phyloP scores from a whole-genome alignment of 2,888 invertebrate species.

The Drosophila monieri region DNA sequence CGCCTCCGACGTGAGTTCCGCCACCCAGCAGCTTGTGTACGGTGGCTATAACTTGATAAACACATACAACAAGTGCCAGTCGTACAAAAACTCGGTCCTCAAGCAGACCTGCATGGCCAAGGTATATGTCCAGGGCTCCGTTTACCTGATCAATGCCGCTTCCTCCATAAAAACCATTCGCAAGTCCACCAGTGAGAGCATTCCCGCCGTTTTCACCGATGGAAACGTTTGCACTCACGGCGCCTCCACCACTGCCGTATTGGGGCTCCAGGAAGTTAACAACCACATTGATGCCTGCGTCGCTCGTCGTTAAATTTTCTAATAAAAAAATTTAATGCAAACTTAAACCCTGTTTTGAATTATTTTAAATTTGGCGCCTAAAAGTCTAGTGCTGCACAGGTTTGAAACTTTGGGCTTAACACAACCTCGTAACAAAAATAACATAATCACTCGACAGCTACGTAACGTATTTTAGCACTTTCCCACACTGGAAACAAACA shows the following conservation, averaged over 20 bases:
- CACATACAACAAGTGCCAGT: slow-evolving; percentile 62
- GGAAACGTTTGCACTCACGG: slow-evolving; percentile 66
- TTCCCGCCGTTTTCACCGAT: slow-evolving; percentile 67
- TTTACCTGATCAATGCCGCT: slow-evolving; percentile 58
- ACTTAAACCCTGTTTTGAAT: no score
- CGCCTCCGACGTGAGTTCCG: slow-evolving; percentile 63
- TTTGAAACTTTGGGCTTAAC: not conserved
- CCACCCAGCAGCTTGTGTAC: slow-evolving; percentile 69
- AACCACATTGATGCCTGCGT: slow-evolving; percentile 59
- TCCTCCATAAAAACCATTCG: slow-evolving; percentile 69
- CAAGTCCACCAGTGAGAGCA: slow-evolving; percentile 59
- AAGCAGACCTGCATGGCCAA: slow-evolving; percentile 59
- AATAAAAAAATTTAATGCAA: no score
- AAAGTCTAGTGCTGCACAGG: no score
- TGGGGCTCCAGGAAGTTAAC: slow-evolving; percentile 53
- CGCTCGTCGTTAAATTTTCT: slow-evolving; percentile 16
- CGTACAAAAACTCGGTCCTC: slow-evolving; percentile 50
- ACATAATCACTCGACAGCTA: not conserved
- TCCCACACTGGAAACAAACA: not conserved
- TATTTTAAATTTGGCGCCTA: no score
- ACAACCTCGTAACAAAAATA: not conserved
- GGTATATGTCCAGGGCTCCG: slow-evolving; percentile 55
- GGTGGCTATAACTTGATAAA: slow-evolving; percentile 59
- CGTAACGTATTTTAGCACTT: not conserved
- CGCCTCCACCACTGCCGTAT: slow-evolving; percentile 62